Base-by-base conservation (phyloP, 2,113 vertebrate species). In the Charina bottae region DNA sequence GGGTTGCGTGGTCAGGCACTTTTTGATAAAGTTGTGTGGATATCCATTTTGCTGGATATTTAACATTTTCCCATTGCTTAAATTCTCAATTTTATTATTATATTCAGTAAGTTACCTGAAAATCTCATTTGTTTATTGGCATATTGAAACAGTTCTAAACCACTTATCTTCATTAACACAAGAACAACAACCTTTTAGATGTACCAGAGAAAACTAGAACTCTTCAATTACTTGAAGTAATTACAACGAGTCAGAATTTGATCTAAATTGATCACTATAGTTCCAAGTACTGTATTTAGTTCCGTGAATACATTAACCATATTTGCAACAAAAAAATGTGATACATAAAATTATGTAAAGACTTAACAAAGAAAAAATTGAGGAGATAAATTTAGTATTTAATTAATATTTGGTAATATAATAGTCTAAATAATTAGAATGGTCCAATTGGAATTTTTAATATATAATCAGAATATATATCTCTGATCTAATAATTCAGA, bases 401-500 rank as follows among this genome's bases (percentile, higher is more conserved):
- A 37, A 92, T 88, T 59, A 55, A 88, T 88, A n/a, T 83, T 83
- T 26, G 46, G 62, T n/a, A 91, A 24, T 2, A 28, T 15, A 84
- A 64, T 83, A 78, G n/a, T 72, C 54, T 59, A 33, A 88, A 58
- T 24, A 60, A 68, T 24, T 90, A n/a, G 15, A 55, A 46, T 86
- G 87, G 58, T 92, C 91, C 49, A 89, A 28, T 62, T 90, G 60
- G 33, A 88, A 78, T 46, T n/a, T 96, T 95, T 93, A 78, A 92
- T 92, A 90, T 89, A 58, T 83, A 55, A 56, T 55, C 60, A 62
- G 86, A 83, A 8, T 55, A 12, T 10, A 46, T 7, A 2, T 78
- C 33, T 78, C 62, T 91, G 85, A 91, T 87, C 85, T 78, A 91
- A 85, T 54, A 24, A 62, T 85, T 64, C 84, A 64, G 90, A 37